phyloP scores from a whole-genome alignment of 1,140 invertebrate species.

The Pseudomyrmex concolor region DNA sequence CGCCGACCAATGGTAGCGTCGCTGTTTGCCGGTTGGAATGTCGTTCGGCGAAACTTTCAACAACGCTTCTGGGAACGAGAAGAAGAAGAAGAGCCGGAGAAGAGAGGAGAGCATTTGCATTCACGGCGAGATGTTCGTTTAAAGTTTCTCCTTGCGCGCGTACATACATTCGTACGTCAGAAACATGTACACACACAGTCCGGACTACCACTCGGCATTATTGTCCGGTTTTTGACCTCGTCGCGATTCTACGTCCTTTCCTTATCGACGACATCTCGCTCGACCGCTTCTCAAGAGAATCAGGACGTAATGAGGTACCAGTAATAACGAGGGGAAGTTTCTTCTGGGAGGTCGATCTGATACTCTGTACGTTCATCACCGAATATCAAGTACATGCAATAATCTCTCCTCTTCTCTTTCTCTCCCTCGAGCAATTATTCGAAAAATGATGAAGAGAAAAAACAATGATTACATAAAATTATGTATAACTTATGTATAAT shows the following conservation, averaged over 20 bases:
- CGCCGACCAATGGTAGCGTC: constrained; percentile 48
- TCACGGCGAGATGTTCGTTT: constrained; percentile 56
- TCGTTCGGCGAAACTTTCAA: constrained; percentile 39
- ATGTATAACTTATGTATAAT: too few relatives aligned
- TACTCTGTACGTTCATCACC: neutral
- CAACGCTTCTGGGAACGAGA: constrained; percentile 61
- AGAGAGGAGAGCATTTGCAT: constrained; percentile 66
- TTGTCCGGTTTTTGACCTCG: neutral
- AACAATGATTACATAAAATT: neutral
- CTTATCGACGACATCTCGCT: neutral
- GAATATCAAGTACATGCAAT: neutral
- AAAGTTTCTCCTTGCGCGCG: constrained; percentile 40
- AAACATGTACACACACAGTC: neutral
- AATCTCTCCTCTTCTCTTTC: neutral
- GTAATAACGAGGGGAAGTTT: neutral
- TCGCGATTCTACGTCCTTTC: neutral
- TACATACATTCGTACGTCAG: constrained; percentile 4
- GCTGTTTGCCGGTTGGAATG: constrained; percentile 38
- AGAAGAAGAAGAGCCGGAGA: neutral
- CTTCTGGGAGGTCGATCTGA: neutral
- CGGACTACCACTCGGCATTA: neutral
- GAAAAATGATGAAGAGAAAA: neutral
- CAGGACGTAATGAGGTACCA: neutral
- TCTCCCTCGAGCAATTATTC: too few relatives aligned
- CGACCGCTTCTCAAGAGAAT: neutral